Percentiles rank a stretch among this genome's conserved stretches.
These are phyloP conservation scores for Tyrannus savana DNA, from an alignment of 2,113 vertebrate species.

Conservation along the genomic window DNA sequence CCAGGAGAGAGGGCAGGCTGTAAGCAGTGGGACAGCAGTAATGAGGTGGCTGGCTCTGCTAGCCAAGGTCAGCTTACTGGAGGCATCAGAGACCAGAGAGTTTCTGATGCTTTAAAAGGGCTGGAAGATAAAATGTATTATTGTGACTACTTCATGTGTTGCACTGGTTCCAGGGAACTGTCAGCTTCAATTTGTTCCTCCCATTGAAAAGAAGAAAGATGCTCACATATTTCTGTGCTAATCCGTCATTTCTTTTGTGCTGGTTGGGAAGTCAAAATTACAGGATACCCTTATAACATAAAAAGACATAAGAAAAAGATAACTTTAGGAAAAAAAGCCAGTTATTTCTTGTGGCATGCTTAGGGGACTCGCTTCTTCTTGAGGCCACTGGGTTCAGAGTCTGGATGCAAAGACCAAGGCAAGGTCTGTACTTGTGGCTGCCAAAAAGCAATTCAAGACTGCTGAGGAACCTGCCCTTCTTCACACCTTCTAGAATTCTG, in stretches of 20 bases:
- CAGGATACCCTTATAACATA: background rate
- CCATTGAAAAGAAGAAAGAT: conserved; percentile 18
- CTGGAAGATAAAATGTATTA: conserved; percentile 23
- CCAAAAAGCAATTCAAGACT: background rate
- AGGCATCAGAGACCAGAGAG: conserved; percentile 15
- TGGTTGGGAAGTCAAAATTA: background rate
- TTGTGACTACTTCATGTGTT: conserved; percentile 29
- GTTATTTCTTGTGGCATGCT: background rate
- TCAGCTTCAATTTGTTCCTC: conserved; percentile 62
- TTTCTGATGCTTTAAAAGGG: conserved; percentile 24
- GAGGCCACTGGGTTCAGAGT: background rate
- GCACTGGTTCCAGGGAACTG: conserved; percentile 40
- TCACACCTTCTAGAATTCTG: background rate
- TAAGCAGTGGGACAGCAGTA: conserved; percentile 27
- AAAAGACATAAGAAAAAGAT: background rate
- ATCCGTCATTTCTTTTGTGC: background rate
- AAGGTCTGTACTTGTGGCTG: background rate
- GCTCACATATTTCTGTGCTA: background rate
- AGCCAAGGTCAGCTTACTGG: conserved; percentile 36
- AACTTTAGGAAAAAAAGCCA: background rate
- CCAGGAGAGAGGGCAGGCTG: background rate
- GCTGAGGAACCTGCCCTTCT: background rate
- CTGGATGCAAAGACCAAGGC: background rate
- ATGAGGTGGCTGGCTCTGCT: conserved; percentile 8
- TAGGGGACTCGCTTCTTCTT: background rate